Evolutionary conservation across 2,113 vertebrate species (phyloP).

Genomic region (Origma solitaria): DNA sequence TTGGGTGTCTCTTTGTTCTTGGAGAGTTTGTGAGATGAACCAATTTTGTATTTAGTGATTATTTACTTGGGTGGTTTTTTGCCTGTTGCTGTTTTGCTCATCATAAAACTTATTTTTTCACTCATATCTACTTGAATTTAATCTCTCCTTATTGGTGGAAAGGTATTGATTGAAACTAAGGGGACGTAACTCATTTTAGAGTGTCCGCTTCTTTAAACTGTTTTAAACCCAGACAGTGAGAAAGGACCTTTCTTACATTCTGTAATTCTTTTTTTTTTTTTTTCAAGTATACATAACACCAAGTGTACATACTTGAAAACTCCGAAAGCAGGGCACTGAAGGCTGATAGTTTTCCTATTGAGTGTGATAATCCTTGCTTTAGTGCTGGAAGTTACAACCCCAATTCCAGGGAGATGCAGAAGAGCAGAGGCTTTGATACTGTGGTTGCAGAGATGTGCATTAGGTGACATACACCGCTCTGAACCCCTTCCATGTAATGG

Average conservation of each 20-base stretch:
- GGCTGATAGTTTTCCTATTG: neutral
- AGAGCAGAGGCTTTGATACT: neutral
- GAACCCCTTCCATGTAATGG: neutral
- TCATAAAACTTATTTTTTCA: neutral
- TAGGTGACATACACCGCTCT: neutral
- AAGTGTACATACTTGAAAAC: neutral
- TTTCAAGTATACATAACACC: neutral
- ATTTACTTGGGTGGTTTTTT: neutral
- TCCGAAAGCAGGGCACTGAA: neutral
- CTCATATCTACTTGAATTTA: neutral
- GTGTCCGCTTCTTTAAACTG: neutral
- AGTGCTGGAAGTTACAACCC: neutral
- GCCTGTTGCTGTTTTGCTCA: neutral
- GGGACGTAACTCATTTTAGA: neutral
- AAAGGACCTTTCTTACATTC: neutral
- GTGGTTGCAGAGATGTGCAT: neutral
- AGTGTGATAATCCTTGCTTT: neutral
- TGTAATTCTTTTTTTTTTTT: neutral
- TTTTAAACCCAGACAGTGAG: neutral
- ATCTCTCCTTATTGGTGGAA: neutral
- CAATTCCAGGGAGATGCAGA: neutral
- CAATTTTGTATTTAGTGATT: neutral
- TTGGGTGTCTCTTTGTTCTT: neutral
- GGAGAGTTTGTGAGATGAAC: neutral
- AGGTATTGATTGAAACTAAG: neutral